A percentile compares a stretch with the other conserved stretches of the same genome.
Conservation (phyloP, 2,888 invertebrate species). For the Macaria notata region DNA sequence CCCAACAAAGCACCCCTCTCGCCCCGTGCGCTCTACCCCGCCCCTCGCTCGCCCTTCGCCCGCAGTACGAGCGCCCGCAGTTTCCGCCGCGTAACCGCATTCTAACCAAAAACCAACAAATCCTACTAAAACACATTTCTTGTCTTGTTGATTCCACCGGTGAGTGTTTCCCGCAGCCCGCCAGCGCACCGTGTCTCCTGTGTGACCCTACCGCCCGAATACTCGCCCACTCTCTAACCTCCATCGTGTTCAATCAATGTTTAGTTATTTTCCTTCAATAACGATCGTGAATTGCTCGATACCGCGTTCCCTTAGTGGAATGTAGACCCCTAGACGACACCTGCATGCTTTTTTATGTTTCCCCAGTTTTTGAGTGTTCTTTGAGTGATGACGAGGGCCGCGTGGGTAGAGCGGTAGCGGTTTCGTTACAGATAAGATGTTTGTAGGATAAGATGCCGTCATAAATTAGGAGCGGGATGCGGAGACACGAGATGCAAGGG, state of each 20-base stretch:
- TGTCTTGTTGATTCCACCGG: conserved; percentile 52
- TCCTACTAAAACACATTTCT: conserved; percentile 47
- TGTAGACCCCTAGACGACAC: conserved; percentile 60
- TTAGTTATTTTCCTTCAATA: conserved; percentile 56
- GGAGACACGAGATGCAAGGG: conserved; percentile 69
- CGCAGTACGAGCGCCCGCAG: conserved; percentile 10
- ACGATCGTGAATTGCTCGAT: conserved; percentile 51
- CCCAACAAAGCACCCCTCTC: neutral
- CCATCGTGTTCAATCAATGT: conserved; percentile 41
- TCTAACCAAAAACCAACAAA: conserved; percentile 1
- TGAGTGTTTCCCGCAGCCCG: conserved; percentile 51
- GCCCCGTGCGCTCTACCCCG: neutral
- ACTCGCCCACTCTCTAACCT: conserved; percentile 45
- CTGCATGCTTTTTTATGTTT: conserved; percentile 75
- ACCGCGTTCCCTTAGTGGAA: conserved; percentile 54
- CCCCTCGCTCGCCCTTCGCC: conserved; percentile 2
- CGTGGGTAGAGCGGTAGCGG: conserved; percentile 52
- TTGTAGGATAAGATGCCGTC: conserved; percentile 74
- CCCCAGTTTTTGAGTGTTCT: conserved; percentile 59
- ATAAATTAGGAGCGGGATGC: conserved; percentile 74
- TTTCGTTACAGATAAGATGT: conserved; percentile 73
- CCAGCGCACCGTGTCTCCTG: conserved; percentile 15
- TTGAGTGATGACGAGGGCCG: conserved; percentile 43
- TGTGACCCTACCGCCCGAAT: conserved; percentile 19
- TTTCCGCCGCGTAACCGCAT: conserved; percentile 1